A percentile compares a stretch with the other conserved stretches of the same genome.
Conservation (phyloP, 35 echinoderm and acorn worm species). For the Ophioderma brevispina region DNA sequence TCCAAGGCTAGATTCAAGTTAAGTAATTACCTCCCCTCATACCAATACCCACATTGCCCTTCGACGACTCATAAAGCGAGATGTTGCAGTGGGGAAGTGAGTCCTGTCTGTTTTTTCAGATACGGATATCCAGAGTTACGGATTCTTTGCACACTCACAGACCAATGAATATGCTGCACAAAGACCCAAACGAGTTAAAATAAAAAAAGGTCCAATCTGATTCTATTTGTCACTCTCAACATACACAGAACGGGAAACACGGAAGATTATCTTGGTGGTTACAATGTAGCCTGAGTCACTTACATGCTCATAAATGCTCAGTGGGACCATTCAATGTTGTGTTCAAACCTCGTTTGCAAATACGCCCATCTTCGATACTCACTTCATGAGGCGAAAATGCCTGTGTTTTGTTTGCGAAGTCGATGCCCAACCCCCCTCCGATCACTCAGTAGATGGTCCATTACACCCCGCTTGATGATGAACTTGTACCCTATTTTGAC, state of each 20-base stretch:
- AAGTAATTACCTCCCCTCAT: constrained; percentile 47
- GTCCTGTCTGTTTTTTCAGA: constrained; percentile 38
- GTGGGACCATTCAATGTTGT: constrained; percentile 48
- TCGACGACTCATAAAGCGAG: not conserved
- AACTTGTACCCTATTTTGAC: constrained; percentile 17
- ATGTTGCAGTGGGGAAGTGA: constrained; percentile 38
- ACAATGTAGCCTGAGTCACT: constrained; percentile 36
- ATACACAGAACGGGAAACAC: constrained; percentile 30
- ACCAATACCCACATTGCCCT: constrained; percentile 56
- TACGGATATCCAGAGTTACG: constrained; percentile 27
- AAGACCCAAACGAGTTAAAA: not conserved
- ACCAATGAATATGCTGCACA: not conserved
- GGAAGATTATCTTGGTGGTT: constrained; percentile 41
- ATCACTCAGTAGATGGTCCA: constrained; percentile 25
- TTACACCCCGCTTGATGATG: constrained; percentile 30
- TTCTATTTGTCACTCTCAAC: constrained; percentile 39
- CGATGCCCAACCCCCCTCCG: constrained; percentile 28
- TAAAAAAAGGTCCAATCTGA: constrained; percentile 8
- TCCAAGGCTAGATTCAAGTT: constrained; percentile 11
- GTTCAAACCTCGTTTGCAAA: constrained; percentile 32
- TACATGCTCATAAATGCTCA: constrained; percentile 31
- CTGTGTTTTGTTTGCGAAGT: constrained; percentile 52
- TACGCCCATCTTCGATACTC: constrained; percentile 36
- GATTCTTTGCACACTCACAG: constrained; percentile 3
- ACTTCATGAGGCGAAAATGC: constrained; percentile 12